Conservation (phyloP, 2,888 invertebrate genomes). For the Choristoneura rosaceana region DNA sequence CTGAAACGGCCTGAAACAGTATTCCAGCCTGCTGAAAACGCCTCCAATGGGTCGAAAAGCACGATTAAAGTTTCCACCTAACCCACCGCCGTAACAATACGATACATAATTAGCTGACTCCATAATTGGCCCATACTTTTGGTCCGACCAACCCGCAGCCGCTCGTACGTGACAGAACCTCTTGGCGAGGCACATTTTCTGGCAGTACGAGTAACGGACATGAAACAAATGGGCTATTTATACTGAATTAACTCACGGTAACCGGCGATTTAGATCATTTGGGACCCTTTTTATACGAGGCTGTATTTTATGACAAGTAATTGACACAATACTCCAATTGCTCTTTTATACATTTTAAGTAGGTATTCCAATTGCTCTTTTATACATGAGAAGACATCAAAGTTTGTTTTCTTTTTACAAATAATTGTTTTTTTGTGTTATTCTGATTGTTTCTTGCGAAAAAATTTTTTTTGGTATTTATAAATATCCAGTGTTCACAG, state of each 20-base stretch:
- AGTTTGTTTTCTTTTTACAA: too few species aligned
- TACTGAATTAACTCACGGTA: slow-evolving; percentile 25
- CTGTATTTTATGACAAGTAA: neutral
- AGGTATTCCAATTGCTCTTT: neutral
- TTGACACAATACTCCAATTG: neutral
- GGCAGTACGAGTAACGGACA: neutral
- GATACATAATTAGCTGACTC: slow-evolving; percentile 21
- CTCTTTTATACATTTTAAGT: neutral
- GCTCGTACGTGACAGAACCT: slow-evolving; percentile 20
- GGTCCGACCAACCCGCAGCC: slow-evolving; percentile 8
- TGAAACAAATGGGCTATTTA: slow-evolving; percentile 24
- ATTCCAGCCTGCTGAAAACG: too few species aligned
- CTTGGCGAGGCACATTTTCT: slow-evolving; percentile 18
- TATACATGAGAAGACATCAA: neutral
- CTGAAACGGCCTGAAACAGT: too few species aligned
- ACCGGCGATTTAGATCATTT: slow-evolving; percentile 19
- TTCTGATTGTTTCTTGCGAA: too few species aligned
- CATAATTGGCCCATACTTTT: slow-evolving; percentile 12
- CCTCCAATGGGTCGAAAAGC: too few species aligned
- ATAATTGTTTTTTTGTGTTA: too few species aligned
- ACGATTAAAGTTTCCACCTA: too few species aligned
- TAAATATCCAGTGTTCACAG: too few species aligned
- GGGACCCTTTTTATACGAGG: neutral
- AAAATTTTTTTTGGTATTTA: too few species aligned
- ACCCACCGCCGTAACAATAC: too few species aligned